Evolutionary conservation across 1,140 invertebrate genomes (phyloP).

Genomic region (Leptonema lineaticorne): DNA sequence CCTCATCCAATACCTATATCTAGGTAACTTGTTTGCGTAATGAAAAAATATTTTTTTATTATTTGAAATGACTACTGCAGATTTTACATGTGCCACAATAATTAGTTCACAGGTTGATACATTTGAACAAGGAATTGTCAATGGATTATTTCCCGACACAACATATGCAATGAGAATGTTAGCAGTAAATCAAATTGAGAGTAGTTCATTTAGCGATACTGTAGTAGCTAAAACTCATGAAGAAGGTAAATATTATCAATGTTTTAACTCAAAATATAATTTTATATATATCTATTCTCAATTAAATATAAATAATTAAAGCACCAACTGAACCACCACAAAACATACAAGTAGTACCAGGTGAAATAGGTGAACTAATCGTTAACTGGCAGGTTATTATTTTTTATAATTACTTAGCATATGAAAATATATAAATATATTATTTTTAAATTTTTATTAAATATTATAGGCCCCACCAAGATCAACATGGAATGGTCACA

Average conservation of each 20-base stretch:
- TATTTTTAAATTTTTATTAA: slow-evolving; percentile 4
- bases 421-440: no score
- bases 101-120: slow-evolving; percentile 28
- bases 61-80: neutral
- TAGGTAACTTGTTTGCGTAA: slow-evolving; percentile 4
- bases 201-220: slow-evolving; percentile 66
- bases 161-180: slow-evolving; percentile 76
- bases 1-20: slow-evolving; percentile 9
- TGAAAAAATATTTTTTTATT: neutral
- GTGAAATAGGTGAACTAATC: slow-evolving; percentile 67
- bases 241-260: slow-evolving; percentile 52
- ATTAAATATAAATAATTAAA: slow-evolving; percentile 28
- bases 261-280: neutral
- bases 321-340: slow-evolving; percentile 70
- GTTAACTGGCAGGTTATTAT: slow-evolving; percentile 67
- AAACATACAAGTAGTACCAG: slow-evolving; percentile 68
- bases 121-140: slow-evolving; percentile 56
- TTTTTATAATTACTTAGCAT: no score
- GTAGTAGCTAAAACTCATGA: slow-evolving; percentile 72
- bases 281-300: neutral
- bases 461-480: slow-evolving; percentile 59
- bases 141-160: slow-evolving; percentile 71
- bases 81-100: slow-evolving; percentile 26
- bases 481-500: slow-evolving; percentile 71
- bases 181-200: slow-evolving; percentile 74